Evolutionary conservation across 2,113 vertebrate genomes (phyloP), one percentile per base, ranked within the genome.

Genomic region (Geococcyx californianus): DNA sequence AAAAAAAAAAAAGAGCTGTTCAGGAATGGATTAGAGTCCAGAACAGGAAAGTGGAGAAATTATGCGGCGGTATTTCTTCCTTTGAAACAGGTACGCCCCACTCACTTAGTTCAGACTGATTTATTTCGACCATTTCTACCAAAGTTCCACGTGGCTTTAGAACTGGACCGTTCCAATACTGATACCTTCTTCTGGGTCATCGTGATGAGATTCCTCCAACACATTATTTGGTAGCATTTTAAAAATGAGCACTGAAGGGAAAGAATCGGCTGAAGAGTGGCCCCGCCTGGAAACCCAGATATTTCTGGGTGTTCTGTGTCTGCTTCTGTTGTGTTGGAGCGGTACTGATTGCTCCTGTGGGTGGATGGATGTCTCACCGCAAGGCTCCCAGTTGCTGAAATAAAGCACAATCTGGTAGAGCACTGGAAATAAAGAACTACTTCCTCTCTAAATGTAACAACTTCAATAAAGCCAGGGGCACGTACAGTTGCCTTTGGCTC

Each of bases 11-110:
- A 77, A 29, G 16, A 70, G 20, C 10, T 70, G 24, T 24, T 86
- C 70, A 75, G 52, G 26, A 72, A 42, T 16, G 51, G 42, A 54
- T 56, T 70, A 56, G 26, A 62, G 24, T 5, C 12, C 18, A 80
- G 52, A 75, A 93, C 13, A 25, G 38, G 24, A 47, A 9, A 52
- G 9, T 10, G 15, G 17, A 66, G 26, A 82, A 82, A 86, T 38
- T 4, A 86, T 9, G 44, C 0, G 4, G 9, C 4, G 11, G 7
- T 3, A 0, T 13, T 31, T 60, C 59, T 93, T 62, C 38, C 25
- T 66, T 77, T 55, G 45, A 55, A 90, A 68, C 19, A 56, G 52
- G 40, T 34, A 83, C 36, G 10, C 26, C 55, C 11, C 29, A 31
- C 17, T 31, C 54, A 1, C 3, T 0, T 3, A 45, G 12, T 63